Percentiles rank a stretch among this genome's conserved stretches.
phyloP scores from a whole-genome alignment of 2,113 vertebrate species.

The Suncus etruscus region DNA sequence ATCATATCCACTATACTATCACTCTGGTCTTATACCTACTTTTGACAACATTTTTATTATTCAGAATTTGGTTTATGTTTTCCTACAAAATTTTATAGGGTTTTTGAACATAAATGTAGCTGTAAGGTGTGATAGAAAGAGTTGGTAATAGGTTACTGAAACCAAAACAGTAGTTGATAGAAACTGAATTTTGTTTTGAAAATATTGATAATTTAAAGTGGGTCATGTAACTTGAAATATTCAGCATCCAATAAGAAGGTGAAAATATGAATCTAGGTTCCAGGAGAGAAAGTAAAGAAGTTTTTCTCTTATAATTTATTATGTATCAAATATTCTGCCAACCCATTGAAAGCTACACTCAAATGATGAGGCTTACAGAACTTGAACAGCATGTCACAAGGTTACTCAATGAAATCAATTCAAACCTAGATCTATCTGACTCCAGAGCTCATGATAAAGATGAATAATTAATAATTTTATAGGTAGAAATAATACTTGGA shows the following conservation, averaged over 20 bases:
- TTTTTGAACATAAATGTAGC: too few relatives aligned
- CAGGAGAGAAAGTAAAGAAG: neutral
- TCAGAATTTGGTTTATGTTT: neutral
- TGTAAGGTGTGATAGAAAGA: too few relatives aligned
- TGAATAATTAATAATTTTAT: conserved; percentile 40
- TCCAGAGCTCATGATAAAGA: neutral
- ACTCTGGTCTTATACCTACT: too few relatives aligned
- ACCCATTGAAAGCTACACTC: neutral
- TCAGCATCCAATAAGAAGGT: conserved; percentile 33
- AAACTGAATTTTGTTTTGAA: conserved; percentile 51
- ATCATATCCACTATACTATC: too few relatives aligned
- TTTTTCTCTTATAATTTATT: neutral
- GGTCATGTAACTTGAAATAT: conserved; percentile 2
- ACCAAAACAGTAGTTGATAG: neutral
- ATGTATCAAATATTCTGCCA: neutral
- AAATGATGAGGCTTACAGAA: conserved; percentile 5
- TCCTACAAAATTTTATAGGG: neutral
- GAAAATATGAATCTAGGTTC: conserved; percentile 36
- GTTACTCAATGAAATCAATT: neutral
- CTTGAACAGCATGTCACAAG: neutral
- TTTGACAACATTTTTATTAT: neutral
- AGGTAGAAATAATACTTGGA: neutral
- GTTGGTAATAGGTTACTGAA: conserved; percentile 34
- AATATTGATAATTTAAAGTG: neutral
- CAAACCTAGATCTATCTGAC: neutral